Evolutionary conservation across 2,888 invertebrate species (phyloP), one percentile per base, ranked within the genome.

Genomic region (Zhuqinia jingwanae): DNA sequence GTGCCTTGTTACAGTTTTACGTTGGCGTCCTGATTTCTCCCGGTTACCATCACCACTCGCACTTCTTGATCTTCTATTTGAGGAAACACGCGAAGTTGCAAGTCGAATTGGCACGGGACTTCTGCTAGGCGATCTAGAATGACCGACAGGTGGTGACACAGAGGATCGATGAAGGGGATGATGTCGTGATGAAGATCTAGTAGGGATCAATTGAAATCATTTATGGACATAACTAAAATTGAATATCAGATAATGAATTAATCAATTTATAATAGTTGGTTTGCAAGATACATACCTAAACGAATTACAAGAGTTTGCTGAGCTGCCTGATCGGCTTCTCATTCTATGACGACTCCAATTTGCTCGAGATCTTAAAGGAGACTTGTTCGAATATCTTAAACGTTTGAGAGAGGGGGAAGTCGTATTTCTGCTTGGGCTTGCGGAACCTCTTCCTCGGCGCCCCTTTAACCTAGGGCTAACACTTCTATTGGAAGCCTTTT

Each of bases 71-170:
- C 63, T 27, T 53, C 65, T 60, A 0, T 22, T 5, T n/a, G n/a
- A n/a, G n/a, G n/a, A n/a, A 42, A 50, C 60, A 30, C 63, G 85
- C 8, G 63, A 79, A 2, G 73, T 50, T 22, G 75, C 8, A 6
- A 79, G 53, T 20, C 70, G 56, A 65, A 85, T 85, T 36, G 60
- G 78, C 25, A 58, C 58, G 22, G 79, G 78, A 45, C 79, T 85
- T 20, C 58, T 22, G 42, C 85, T 79, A 5, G 79, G 85, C 3
- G 85, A 85, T 15, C 85, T 36, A 3, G 79, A 75, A 45, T 85
- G 68, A 8, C 50, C 79, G 10, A 70, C 42, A 22, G 63, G 50
- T 15, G 83, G 65, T 8, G 83, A 65, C 17, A 17, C 6, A 11
- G 84, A 77, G 8, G 53, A 6, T 17, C 77, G 83, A 30, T 15